These are phyloP conservation scores for Laodelphax striatellus DNA, from an alignment of 1,140 invertebrate species.

Conservation along the genomic window DNA sequence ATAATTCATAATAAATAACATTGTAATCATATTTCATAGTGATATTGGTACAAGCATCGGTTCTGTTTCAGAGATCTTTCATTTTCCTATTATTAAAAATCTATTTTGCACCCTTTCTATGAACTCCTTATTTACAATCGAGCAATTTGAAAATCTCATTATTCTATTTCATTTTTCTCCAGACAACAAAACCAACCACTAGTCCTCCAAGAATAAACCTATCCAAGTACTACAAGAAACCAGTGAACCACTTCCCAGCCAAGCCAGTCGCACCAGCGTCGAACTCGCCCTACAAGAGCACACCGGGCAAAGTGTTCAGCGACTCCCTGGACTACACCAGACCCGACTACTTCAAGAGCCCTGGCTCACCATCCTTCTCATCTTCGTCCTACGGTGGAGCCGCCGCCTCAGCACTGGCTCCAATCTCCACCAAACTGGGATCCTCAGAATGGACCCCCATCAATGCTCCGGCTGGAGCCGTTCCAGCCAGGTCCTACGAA, in stretches of 20 bases:
- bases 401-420: too few species aligned
- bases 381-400: neutral
- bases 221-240: neutral
- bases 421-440: too few species aligned
- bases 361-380: neutral
- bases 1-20: too few species aligned
- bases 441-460: slow-evolving; percentile 23
- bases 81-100: too few species aligned
- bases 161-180: too few species aligned
- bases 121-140: too few species aligned
- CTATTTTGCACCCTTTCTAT: too few species aligned
- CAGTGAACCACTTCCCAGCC: neutral
- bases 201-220: neutral
- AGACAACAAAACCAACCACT: too few species aligned
- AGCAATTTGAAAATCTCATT: too few species aligned
- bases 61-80: too few species aligned
- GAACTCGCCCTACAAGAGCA: neutral
- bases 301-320: neutral
- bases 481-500: slow-evolving; percentile 21
- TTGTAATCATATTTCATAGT: too few species aligned
- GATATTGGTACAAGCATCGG: too few species aligned
- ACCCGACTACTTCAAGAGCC: neutral
- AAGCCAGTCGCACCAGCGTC: neutral
- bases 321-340: neutral
- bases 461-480: slow-evolving; percentile 23